Percentiles rank a stretch among this genome's conserved stretches.
These are phyloP conservation scores for Pseudonaja textilis DNA, from an alignment of 2,113 vertebrate species.

Conservation along the genomic window DNA sequence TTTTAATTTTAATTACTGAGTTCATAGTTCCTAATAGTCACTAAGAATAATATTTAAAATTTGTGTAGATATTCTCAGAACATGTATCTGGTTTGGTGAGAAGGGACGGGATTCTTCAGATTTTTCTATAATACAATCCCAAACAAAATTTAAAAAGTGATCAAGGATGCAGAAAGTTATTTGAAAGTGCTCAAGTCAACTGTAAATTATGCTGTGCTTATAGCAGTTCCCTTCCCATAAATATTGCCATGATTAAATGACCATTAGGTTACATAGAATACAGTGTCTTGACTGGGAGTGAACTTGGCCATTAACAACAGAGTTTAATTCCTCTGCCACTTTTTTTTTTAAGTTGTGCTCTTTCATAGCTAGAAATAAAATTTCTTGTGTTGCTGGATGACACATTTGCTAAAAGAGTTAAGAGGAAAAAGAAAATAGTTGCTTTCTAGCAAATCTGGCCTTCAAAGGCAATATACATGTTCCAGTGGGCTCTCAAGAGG, in stretches of 20 bases:
- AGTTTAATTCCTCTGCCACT: neutral
- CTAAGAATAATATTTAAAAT: constrained; percentile 1
- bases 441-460: neutral
- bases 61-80: neutral
- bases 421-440: neutral
- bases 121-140: neutral
- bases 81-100: constrained; percentile 41
- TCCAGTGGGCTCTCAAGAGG: neutral
- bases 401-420: neutral
- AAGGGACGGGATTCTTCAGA: constrained; percentile 18
- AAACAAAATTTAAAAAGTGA: constrained; percentile 39
- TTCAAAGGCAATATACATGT: neutral
- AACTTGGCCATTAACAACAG: neutral
- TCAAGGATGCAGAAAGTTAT: neutral
- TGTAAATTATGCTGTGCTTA: neutral
- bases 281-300: neutral
- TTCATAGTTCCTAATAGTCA: constrained; percentile 48
- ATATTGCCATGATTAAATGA: neutral
- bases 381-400: neutral
- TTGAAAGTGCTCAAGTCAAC: neutral
- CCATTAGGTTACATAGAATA: neutral
- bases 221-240: neutral
- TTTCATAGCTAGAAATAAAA: neutral
- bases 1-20: constrained; percentile 44
- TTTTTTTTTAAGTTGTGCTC: neutral